These are phyloP conservation scores for Dryomyza anilis DNA, from an alignment of 2,888 invertebrate species.

Conservation along the genomic window DNA sequence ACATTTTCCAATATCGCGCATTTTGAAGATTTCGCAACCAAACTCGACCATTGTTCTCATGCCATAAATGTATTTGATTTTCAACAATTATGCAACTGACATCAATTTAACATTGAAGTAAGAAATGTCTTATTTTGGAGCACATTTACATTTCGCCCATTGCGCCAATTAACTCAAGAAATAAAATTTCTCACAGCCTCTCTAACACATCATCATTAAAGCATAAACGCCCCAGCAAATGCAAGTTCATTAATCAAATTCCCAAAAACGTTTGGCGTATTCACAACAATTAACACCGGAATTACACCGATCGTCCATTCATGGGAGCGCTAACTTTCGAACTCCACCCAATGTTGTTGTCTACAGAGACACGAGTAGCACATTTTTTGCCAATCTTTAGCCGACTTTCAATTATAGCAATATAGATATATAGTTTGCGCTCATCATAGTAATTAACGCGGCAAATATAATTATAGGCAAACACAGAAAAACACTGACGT, in stretches of 20 bases:
- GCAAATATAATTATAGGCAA: constrained; percentile 39
- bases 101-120: no score
- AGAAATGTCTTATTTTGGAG: no score
- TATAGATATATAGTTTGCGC: constrained; percentile 34
- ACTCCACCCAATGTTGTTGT: constrained; percentile 34
- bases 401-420: constrained; percentile 38
- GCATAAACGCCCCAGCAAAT: background rate
- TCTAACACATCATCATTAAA: constrained; percentile 3
- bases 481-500: background rate
- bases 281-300: constrained; percentile 55
- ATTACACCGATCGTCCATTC: constrained; percentile 43
- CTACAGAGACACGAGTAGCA: constrained; percentile 31
- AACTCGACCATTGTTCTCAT: no score
- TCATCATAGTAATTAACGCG: constrained; percentile 37
- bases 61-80: no score
- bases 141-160: no score
- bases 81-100: no score
- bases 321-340: background rate
- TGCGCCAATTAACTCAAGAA: no score
- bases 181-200: constrained; percentile 31
- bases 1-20: no score
- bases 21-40: no score
- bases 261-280: constrained; percentile 24
- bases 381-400: constrained; percentile 25
- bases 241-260: constrained; percentile 13